Base-by-base conservation (phyloP, 2,888 invertebrate genomes). In the Xanthia togata region DNA sequence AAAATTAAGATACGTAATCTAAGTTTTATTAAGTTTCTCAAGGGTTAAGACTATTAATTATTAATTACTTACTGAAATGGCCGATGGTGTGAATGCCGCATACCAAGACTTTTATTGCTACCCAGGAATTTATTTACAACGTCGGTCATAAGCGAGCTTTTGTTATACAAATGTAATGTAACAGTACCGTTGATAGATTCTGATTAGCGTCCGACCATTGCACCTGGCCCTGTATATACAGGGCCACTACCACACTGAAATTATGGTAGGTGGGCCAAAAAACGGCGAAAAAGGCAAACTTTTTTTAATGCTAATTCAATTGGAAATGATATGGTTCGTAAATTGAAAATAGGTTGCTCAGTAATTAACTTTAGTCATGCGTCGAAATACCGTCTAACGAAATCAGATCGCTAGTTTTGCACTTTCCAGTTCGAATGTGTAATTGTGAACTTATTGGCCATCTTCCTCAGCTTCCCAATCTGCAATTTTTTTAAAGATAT, bases 151-250 rank as follows among this genome's bases (percentile, higher is more conserved):
- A 77, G 74, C 73, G 73, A 87, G 85, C 90, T 90, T 92, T 92
- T 92, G 91, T 92, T 91, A 90, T 90, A 92, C 90, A 92, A 92
- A 92, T 91, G 88, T 88, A 89, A 88, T 90, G 87, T 87, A 87
- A 89, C 81, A 86, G 88, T 88, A 89, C 89, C 81, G 89, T 85
- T 90, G 90, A 90, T 91, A 88, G 86, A 90, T 90, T 88, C 89
- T 90, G 89, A 91, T 91, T 92, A 89, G 85, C 84, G 88, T 81
- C 76, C 75, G 79, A 82, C 81, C 74, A 76, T 82, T 87, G 86
- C 82, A 81, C 84, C 78, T 64, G 62, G 70, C 77, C 68, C 70
- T 73, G 73, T 60, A 57, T n/a, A n/a, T n/a, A n/a, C n/a, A n/a
- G n/a, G n/a, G n/a, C n/a, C 60, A 35, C 44, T 38, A 41, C 17